Base-by-base conservation (phyloP, 1,140 invertebrate genomes). In the Reticulitermes speratus region DNA sequence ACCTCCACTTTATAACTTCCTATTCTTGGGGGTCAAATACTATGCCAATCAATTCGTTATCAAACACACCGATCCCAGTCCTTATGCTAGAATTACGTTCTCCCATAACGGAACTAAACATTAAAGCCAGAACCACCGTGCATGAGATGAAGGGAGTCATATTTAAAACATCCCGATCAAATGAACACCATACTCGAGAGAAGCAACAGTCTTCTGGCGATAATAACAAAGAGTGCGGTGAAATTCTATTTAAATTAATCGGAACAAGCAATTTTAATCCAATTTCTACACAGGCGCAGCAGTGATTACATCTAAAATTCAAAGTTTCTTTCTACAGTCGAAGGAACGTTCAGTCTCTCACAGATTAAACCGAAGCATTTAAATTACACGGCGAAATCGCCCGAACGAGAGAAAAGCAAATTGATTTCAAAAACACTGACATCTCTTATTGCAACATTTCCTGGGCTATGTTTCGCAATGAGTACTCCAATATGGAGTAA, bases 261-360 rank as follows among this genome's bases (percentile, higher is more conserved):
- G 7, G 25, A 9, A 75, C 65, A 25, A 11, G 65, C 65, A 75
- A 75, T 75, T 75, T 75, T 75, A 75, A 75, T 75, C 65, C 65
- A 75, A 75, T 30, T 75, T 75, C 65, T 75, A 25, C 65, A 75
- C 25, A 3, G 65, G 1, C 7, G 52, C 14, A 75, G n/a, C 65
- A 75, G 25, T 75, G 65, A 75, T 75, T 75, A 75, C 65, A 75
- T 75, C 65, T 75, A 75, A 75, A 75, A 75, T 75, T 75, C 65
- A 75, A 75, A 75, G 65, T 75, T 75, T 75, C 65, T 30, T 65
- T 75, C 65, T 30, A n/a, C 65, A 75, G 14, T 30, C 25, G 14
- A 75, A 30, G 65, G n/a, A 75, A 75, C 65, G 65, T 75, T 75
- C n/a, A 75, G 6, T n/a, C 25, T 75, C n/a, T 25, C 8, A 25